Conservation (phyloP, 2,113 vertebrate species). For the Channa maculata region DNA sequence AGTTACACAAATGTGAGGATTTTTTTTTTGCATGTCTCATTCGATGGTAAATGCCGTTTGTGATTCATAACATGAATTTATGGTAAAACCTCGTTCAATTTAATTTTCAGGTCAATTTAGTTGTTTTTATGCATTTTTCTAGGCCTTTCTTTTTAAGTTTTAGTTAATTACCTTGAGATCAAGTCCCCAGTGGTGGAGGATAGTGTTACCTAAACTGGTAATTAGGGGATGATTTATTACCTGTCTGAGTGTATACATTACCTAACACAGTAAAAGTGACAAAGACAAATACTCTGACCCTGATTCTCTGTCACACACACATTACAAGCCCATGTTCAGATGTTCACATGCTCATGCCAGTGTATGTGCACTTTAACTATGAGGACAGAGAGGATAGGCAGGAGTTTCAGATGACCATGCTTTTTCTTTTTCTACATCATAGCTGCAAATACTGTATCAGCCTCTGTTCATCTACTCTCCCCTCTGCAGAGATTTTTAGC, state of each 20-base stretch:
- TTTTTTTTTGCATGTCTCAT: too few relatives aligned
- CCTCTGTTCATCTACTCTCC: slow-evolving; percentile 41
- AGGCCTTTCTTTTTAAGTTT: background rate
- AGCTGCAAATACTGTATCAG: slow-evolving; percentile 15
- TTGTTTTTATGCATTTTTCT: too few relatives aligned
- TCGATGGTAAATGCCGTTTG: too few relatives aligned
- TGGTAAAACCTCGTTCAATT: too few relatives aligned
- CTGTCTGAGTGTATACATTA: slow-evolving; percentile 15
- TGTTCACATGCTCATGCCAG: slow-evolving; percentile 29
- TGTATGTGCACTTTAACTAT: slow-evolving; percentile 19
- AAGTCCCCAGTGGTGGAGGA: slow-evolving; percentile 1
- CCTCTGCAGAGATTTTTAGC: slow-evolving; percentile 10
- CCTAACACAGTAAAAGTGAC: slow-evolving; percentile 21
- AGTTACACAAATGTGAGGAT: too few relatives aligned
- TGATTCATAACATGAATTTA: too few relatives aligned
- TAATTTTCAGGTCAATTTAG: too few relatives aligned
- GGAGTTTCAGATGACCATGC: slow-evolving; percentile 8
- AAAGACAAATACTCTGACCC: slow-evolving; percentile 43
- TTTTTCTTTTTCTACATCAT: background rate
- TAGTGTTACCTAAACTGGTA: slow-evolving; percentile 44
- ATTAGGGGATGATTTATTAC: slow-evolving; percentile 49
- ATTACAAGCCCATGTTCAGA: slow-evolving; percentile 33
- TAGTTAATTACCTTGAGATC: slow-evolving; percentile 1
- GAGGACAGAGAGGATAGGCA: background rate
- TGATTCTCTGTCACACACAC: slow-evolving; percentile 32